These are phyloP conservation scores for Clarias magur DNA, from an alignment of 2,113 vertebrate species.

Conservation along the genomic window DNA sequence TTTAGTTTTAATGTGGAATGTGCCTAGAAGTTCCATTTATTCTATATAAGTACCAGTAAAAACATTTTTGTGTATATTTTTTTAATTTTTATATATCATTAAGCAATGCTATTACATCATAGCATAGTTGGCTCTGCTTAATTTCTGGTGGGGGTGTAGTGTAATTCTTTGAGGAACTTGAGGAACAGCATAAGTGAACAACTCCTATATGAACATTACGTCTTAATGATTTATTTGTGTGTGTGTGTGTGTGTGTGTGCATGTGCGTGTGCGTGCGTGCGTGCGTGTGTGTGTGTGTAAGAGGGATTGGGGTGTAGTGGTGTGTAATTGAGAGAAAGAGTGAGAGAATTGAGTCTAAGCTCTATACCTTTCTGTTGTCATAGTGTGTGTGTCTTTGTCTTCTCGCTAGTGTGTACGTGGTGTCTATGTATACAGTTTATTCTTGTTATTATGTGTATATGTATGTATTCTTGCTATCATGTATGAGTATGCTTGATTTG, in stretches of 20 bases:
- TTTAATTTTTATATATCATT: neutral
- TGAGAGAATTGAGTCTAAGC: neutral
- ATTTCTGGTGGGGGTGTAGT: slow-evolving; percentile 17
- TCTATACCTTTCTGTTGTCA: slow-evolving; percentile 25
- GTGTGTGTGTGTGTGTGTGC: neutral
- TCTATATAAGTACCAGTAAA: neutral
- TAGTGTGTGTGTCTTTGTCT: neutral
- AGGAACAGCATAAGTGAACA: slow-evolving; percentile 12
- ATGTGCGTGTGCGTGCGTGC: slow-evolving; percentile 17
- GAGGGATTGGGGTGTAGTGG: slow-evolving; percentile 5
- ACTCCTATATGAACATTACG: slow-evolving; percentile 35
- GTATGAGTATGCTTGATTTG: slow-evolving; percentile 17
- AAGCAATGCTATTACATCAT: neutral
- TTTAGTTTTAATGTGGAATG: neutral
- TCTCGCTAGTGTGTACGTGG: slow-evolving; percentile 11
- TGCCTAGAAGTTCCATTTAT: neutral
- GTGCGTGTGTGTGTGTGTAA: slow-evolving; percentile 10
- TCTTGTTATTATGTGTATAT: slow-evolving; percentile 36
- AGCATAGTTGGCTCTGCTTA: slow-evolving; percentile 19
- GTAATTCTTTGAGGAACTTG: neutral
- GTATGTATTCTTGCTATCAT: neutral
- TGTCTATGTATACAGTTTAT: slow-evolving; percentile 28
- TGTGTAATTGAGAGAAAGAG: slow-evolving; percentile 19
- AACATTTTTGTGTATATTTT: neutral
- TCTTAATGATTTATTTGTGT: slow-evolving; percentile 1